Conservation (phyloP, 2,113 vertebrate species). For the Xiphorhynchus elegans region DNA sequence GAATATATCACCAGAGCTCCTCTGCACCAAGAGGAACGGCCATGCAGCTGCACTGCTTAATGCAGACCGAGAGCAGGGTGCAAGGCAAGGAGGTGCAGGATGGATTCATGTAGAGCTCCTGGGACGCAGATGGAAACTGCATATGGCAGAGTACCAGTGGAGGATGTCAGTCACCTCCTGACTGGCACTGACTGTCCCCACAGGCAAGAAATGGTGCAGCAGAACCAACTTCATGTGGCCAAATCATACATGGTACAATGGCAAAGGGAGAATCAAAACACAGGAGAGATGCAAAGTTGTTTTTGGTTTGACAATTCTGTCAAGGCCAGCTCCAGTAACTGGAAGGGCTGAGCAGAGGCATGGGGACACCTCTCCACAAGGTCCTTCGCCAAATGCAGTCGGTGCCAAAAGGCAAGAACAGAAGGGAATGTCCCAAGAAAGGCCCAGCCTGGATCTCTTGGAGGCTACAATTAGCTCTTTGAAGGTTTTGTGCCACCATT, state of each 20-base stretch:
- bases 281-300: background rate
- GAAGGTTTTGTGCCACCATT: background rate
- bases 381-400: background rate
- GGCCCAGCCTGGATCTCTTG: background rate
- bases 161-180: background rate
- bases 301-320: background rate
- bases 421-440: background rate
- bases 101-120: background rate
- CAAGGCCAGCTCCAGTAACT: background rate
- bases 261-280: background rate
- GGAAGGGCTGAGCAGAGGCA: background rate
- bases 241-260: background rate
- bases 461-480: background rate
- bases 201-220: background rate
- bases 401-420: background rate
- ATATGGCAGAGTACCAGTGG: fast-evolving
- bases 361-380: background rate
- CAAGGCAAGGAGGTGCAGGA: background rate
- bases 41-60: background rate
- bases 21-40: background rate
- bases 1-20: background rate
- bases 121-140: background rate
- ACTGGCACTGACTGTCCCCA: fast-evolving
- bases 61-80: background rate
- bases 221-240: background rate